Evolutionary conservation across 2,797 vertebrate genomes (phyloP).

Genomic region (Protosalanx chinensis): DNA sequence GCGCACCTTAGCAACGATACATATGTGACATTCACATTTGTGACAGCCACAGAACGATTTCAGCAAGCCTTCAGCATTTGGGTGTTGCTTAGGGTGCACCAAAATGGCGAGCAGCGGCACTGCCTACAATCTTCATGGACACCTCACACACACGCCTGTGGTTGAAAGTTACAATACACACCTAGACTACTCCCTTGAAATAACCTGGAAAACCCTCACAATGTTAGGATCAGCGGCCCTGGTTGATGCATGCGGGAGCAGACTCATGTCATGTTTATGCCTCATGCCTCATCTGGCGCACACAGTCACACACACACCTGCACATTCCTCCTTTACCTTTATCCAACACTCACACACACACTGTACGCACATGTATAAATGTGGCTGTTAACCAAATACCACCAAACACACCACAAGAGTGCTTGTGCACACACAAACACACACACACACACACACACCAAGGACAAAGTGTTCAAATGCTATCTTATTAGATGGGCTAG

Average conservation of each 20-base stretch:
- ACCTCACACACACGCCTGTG: background rate
- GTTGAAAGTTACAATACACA: too few relatives aligned
- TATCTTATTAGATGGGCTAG: conserved; percentile 34
- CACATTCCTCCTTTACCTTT: too few relatives aligned
- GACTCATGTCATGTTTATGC: background rate
- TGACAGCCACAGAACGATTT: too few relatives aligned
- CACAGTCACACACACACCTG: background rate
- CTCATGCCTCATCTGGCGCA: too few relatives aligned
- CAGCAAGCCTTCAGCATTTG: too few relatives aligned
- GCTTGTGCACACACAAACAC: conserved; percentile 12
- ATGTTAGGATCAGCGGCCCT: conserved; percentile 1
- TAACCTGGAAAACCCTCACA: background rate
- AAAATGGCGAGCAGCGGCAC: too few relatives aligned
- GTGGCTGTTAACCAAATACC: background rate
- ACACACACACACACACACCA: conserved; percentile 5
- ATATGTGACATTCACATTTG: too few relatives aligned
- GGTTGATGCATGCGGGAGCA: background rate
- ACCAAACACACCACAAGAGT: conserved; percentile 8
- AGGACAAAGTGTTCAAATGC: conserved; percentile 55
- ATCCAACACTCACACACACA: background rate
- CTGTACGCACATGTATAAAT: background rate
- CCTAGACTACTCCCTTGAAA: too few relatives aligned
- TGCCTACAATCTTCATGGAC: too few relatives aligned
- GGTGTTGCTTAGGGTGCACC: too few relatives aligned
- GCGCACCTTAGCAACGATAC: too few relatives aligned